Evolutionary conservation across 2,888 invertebrate species (phyloP).

Genomic region (Osedax fenrisi): DNA sequence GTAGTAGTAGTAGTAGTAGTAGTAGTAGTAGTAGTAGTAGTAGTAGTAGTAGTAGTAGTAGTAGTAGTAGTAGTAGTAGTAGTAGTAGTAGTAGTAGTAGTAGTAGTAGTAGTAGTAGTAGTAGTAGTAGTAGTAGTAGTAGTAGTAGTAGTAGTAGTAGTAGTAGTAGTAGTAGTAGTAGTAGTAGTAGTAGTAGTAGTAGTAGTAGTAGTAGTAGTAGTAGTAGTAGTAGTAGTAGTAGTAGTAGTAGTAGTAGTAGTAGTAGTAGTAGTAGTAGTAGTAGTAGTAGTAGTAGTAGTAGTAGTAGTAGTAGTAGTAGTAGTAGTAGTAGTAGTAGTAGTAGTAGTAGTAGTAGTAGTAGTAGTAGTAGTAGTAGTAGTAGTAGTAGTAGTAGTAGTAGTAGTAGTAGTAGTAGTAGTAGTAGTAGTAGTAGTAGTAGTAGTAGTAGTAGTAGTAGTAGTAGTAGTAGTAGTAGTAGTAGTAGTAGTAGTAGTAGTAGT

Average conservation of each 20-base stretch:
- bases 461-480: conserved; percentile 15
- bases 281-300: conserved; percentile 4
- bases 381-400: conserved; percentile 10
- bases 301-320: conserved; percentile 10
- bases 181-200: conserved; percentile 7
- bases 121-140: conserved; percentile 4
- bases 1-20: conserved; percentile 10
- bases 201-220: conserved; percentile 10
- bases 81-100: conserved; percentile 6
- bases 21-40: conserved; percentile 10
- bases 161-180: conserved; percentile 4
- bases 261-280: conserved; percentile 10
- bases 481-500: conserved; percentile 15
- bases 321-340: conserved; percentile 10
- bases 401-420: conserved; percentile 12
- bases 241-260: conserved; percentile 4
- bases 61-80: conserved; percentile 10
- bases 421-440: conserved; percentile 15
- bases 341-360: conserved; percentile 10
- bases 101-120: conserved; percentile 4
- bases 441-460: conserved; percentile 15
- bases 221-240: conserved; percentile 10
- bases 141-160: conserved; percentile 7
- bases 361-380: conserved; percentile 4
- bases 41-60: conserved; percentile 4